phyloP scores from a whole-genome alignment of 2,888 invertebrate species.

The Peribatodes rhomboidaria region DNA sequence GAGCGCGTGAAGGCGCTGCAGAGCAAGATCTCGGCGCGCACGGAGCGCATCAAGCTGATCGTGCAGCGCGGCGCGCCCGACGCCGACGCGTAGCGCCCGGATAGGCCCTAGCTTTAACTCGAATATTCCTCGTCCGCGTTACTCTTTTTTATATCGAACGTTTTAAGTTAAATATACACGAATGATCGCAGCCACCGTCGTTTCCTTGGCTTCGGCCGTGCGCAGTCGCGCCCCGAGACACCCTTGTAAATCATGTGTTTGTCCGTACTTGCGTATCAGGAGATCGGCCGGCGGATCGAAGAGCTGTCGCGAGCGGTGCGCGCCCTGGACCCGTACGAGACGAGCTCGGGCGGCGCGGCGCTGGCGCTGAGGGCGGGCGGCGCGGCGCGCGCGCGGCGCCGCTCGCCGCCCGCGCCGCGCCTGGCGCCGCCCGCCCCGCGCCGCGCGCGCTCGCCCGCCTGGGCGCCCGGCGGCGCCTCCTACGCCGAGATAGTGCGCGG shows the following conservation, averaged over 20 bases:
- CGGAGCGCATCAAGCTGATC: constrained; percentile 95
- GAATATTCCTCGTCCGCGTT: constrained; percentile 68
- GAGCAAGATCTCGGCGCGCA: constrained; percentile 94
- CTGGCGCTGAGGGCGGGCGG: constrained; percentile 87
- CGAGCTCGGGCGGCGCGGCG: constrained; percentile 85
- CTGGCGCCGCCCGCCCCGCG: constrained; percentile 41
- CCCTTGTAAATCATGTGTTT: constrained; percentile 79
- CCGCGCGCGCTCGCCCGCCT: constrained; percentile 87
- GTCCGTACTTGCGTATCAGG: constrained; percentile 89
- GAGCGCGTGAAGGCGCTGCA: constrained; percentile 95
- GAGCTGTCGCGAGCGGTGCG: constrained; percentile 90
- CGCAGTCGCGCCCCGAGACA: constrained; percentile 60
- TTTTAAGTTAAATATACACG: constrained; percentile 76
- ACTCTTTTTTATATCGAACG: constrained; percentile 69
- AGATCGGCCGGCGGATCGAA: constrained; percentile 90
- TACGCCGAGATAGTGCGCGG: constrained; percentile 94
- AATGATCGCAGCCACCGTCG: constrained; percentile 75
- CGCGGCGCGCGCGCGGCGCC: constrained; percentile 76
- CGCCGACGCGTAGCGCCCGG: constrained; percentile 88
- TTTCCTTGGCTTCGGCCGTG: constrained; percentile 58
- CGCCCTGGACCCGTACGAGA: constrained; percentile 91
- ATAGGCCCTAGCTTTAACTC: constrained; percentile 65
- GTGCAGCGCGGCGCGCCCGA: constrained; percentile 95
- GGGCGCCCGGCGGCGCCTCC: constrained; percentile 90
- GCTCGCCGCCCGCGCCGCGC: constrained; percentile 26